phyloP scores from a whole-genome alignment of 2,797 vertebrate species.

The Lutjanus argentimaculatus region DNA sequence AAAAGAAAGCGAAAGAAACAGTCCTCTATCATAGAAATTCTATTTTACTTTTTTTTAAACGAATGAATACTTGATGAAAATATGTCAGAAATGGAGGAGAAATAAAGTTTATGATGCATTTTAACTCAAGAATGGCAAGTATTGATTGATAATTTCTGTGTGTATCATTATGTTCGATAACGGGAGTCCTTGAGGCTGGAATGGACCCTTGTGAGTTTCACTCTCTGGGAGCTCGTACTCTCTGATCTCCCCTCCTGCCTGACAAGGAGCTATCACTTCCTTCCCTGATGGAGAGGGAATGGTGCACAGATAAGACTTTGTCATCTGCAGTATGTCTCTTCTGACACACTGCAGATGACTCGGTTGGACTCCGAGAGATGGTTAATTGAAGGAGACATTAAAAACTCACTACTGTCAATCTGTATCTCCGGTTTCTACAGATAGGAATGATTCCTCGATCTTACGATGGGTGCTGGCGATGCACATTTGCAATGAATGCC shows the following conservation, averaged over 20 bases:
- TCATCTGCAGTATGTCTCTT: conserved; percentile 70
- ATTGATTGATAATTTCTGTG: conserved; percentile 73
- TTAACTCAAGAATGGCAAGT: conserved; percentile 56
- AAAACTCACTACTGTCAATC: conserved; percentile 75
- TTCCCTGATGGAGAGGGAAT: conserved; percentile 75
- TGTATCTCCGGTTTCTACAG: conserved; percentile 53
- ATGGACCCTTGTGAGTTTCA: conserved; percentile 78
- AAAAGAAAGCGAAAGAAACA: conserved; percentile 61
- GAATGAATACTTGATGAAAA: conserved; percentile 66
- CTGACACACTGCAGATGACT: conserved; percentile 72
- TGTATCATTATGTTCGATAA: conserved; percentile 72
- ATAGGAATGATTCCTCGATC: conserved; percentile 41
- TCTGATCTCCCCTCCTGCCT: conserved; percentile 83
- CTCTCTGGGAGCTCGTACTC: conserved; percentile 71
- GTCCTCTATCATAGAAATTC: conserved; percentile 54
- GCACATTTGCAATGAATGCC: conserved; percentile 10
- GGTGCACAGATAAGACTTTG: conserved; percentile 70
- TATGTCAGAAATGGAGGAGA: conserved; percentile 46
- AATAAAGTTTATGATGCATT: conserved; percentile 61
- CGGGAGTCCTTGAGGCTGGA: conserved; percentile 75
- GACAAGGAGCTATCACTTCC: conserved; percentile 83
- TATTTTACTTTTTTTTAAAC: conserved; percentile 60
- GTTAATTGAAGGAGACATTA: conserved; percentile 81
- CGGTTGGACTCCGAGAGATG: conserved; percentile 73
- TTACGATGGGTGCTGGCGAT: background rate